These are phyloP conservation scores for Coregonus sp. DNA, from an alignment of 2,797 vertebrate species.

Conservation along the genomic window DNA sequence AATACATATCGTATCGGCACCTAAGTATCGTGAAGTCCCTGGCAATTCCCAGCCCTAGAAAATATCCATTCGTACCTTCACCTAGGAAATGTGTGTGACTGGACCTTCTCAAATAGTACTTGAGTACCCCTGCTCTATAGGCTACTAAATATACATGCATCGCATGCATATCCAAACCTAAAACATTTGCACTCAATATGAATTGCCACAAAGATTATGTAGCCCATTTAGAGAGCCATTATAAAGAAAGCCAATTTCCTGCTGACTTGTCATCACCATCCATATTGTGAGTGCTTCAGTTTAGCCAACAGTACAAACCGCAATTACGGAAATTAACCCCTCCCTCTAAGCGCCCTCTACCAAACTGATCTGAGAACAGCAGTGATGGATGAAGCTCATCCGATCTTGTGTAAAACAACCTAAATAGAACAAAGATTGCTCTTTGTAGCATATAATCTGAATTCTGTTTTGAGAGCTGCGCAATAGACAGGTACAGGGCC, in stretches of 20 bases:
- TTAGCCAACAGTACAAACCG: not conserved
- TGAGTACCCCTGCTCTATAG: too few species aligned
- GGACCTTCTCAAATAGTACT: too few species aligned
- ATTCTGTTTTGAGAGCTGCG: not conserved
- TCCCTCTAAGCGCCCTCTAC: not conserved
- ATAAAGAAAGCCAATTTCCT: constrained; percentile 23
- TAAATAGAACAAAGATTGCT: not conserved
- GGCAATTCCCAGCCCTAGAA: too few species aligned
- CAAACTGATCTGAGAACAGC: not conserved
- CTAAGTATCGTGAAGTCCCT: too few species aligned
- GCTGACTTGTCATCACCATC: constrained; percentile 29
- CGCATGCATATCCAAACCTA: not conserved
- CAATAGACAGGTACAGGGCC: not conserved
- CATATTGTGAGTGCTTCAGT: not conserved
- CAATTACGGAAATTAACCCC: not conserved
- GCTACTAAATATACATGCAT: not conserved
- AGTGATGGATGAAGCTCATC: not conserved
- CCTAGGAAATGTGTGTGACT: too few species aligned
- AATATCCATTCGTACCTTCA: too few species aligned
- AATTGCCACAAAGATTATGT: not conserved
- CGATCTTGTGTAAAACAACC: not conserved
- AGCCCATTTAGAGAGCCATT: constrained; percentile 2
- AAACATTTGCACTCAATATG: not conserved
- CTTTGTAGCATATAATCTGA: not conserved
- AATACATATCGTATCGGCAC: too few species aligned